Conservation (phyloP, 2,888 invertebrate genomes). For the Pheosia tremula region DNA sequence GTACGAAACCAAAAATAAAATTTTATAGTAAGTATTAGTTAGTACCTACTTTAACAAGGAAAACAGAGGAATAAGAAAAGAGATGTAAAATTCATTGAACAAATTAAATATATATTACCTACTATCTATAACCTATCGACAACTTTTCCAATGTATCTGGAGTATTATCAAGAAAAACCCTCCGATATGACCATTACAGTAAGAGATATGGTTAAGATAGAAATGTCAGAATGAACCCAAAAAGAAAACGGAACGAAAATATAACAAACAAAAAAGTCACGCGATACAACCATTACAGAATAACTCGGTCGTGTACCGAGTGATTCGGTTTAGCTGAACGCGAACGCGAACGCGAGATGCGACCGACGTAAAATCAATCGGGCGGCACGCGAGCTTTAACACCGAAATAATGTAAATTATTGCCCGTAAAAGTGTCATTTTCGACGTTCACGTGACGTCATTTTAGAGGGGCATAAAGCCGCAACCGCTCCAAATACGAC, state of each 20-base stretch:
- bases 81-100: too few relatives aligned
- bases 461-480: conserved; percentile 43
- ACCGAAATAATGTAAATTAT: conserved; percentile 83
- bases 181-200: conserved; percentile 11
- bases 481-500: conserved; percentile 33
- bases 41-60: too few relatives aligned
- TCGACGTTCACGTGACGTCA: conserved; percentile 82
- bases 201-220: conserved; percentile 20
- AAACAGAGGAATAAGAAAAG: too few relatives aligned
- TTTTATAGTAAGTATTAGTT: neutral
- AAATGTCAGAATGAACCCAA: conserved; percentile 33
- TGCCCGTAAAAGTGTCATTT: conserved; percentile 83
- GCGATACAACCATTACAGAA: conserved; percentile 79
- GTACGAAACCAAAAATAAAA: neutral
- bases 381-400: conserved; percentile 80
- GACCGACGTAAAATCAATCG: conserved; percentile 83
- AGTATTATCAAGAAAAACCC: neutral
- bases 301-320: conserved; percentile 75
- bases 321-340: conserved; percentile 80
- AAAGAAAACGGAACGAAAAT: conserved; percentile 55
- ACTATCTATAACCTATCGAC: too few relatives aligned
- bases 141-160: too few relatives aligned
- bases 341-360: conserved; percentile 79
- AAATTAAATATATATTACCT: neutral
- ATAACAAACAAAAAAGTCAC: conserved; percentile 66